Evolutionary conservation across 2,888 invertebrate genomes (phyloP), one percentile per base, ranked within the genome.

Genomic region (Sinopyrophorus schimmeli): DNA sequence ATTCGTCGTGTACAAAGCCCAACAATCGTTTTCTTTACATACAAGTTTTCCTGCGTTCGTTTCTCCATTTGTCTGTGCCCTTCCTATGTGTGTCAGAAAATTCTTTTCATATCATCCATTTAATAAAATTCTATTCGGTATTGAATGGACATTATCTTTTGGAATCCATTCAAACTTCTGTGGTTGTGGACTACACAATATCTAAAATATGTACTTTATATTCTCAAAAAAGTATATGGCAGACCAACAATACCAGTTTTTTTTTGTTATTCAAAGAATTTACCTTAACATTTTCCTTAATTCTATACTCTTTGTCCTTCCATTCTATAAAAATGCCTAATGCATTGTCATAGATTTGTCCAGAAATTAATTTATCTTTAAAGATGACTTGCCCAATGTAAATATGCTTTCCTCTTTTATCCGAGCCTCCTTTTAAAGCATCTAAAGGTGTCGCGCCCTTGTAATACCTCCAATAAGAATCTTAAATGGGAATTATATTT

Each of bases 21-120:
- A 32, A 15, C 21, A 11, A 6, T 32, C 21, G 9, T 17, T 12
- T 6, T 20, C 32, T 3, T 23, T 21, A 5, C 34, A 23, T 3
- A 43, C 16, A 2, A 44, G 34, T 34, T 50, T 50, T 32, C 50
- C 43, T n/a, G 44, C 14, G 6, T 10, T 7, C 1, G 39, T n/a
- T 16, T 30, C 39, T 10, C 27, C 32, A 21, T 39, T 20, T 2
- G 6, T 9, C 3, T 20, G 17, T 1, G 20, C 14, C 10, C 50
- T 12, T 11, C 50, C 50, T 1, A 47, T 39, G 14, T 47, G 39
- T 2, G 27, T 47, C 1, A 23, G 26, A 12, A 17, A 20, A 6
- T 26, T 12, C 7, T 16, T 9, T 32, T 47, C 39, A 10, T 14
- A 39, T 9, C 47, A 38, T 12, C 47, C 47, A 1, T 7, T 27